These are phyloP conservation scores for Erinaceus europaeus DNA, from an alignment of 2,113 vertebrate species.

Conservation along the genomic window DNA sequence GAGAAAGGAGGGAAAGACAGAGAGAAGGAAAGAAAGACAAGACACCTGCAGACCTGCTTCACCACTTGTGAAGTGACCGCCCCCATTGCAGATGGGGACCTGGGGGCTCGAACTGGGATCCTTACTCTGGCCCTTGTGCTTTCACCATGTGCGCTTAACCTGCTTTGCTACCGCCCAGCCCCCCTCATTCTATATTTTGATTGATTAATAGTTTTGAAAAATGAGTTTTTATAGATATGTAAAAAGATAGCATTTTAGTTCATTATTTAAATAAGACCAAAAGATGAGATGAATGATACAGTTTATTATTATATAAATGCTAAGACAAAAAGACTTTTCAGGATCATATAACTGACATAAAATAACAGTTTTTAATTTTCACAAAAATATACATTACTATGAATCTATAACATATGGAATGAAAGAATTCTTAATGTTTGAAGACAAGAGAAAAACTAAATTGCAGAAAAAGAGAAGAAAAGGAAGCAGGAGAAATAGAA, in stretches of 20 bases:
- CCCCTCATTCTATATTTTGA: slow-evolving; percentile 74
- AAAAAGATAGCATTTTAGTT: background rate
- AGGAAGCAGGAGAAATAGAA: background rate
- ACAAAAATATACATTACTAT: background rate
- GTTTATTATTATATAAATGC: background rate
- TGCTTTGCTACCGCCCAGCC: too few species aligned
- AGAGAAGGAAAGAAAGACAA: too few species aligned
- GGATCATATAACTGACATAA: background rate
- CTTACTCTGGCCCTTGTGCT: too few species aligned
- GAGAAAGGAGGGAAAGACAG: too few species aligned
- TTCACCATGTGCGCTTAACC: too few species aligned
- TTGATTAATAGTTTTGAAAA: slow-evolving; percentile 66
- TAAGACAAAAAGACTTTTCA: background rate
- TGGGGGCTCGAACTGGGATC: too few species aligned
- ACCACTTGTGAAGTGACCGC: too few species aligned
- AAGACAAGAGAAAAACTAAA: background rate
- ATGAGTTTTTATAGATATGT: background rate
- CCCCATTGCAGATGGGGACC: too few species aligned
- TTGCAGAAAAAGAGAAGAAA: background rate
- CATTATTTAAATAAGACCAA: background rate
- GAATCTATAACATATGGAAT: background rate
- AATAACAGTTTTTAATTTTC: background rate
- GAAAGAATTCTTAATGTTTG: background rate
- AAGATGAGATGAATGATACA: slow-evolving; percentile 2
- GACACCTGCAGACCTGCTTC: too few species aligned